phyloP scores from a whole-genome alignment of 2,888 invertebrate genomes.

The Ectemnius lituratus region DNA sequence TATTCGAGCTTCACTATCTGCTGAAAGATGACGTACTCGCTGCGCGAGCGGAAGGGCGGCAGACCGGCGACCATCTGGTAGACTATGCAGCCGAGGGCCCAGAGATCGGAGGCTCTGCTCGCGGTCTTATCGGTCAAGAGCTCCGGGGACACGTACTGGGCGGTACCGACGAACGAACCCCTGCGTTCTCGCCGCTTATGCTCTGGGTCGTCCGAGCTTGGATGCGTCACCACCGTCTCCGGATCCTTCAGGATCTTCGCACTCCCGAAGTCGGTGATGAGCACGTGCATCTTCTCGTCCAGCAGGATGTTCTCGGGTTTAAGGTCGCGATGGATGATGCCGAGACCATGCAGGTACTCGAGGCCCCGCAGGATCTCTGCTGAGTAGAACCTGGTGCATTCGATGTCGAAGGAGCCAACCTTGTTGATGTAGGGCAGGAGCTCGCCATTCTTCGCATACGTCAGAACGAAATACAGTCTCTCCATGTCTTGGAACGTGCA shows the following conservation, averaged over 20 bases:
- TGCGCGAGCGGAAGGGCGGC: slow-evolving; percentile 94
- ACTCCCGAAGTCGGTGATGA: slow-evolving; percentile 98
- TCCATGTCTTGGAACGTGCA: slow-evolving; percentile 98
- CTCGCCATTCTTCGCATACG: slow-evolving; percentile 97
- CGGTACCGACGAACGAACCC: slow-evolving; percentile 97
- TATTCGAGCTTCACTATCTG: slow-evolving; percentile 95
- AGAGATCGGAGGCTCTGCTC: slow-evolving; percentile 91
- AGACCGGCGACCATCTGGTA: slow-evolving; percentile 98
- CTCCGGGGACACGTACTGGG: slow-evolving; percentile 99
- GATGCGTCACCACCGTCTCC: slow-evolving; percentile 49
- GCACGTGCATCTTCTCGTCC: slow-evolving; percentile 96
- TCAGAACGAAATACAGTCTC: slow-evolving; percentile 96
- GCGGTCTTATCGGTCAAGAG: slow-evolving; percentile 89
- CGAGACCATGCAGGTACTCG: slow-evolving; percentile 92
- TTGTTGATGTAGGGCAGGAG: slow-evolving; percentile 94
- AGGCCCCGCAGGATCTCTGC: slow-evolving; percentile 95
- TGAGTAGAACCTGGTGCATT: slow-evolving; percentile 94
- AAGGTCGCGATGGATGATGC: slow-evolving; percentile 96
- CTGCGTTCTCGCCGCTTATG: slow-evolving; percentile 80
- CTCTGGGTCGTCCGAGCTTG: slow-evolving; percentile 49
- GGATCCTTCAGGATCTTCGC: slow-evolving; percentile 87
- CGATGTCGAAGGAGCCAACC: slow-evolving; percentile 92
- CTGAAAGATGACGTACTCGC: slow-evolving; percentile 97
- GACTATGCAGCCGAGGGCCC: slow-evolving; percentile 98
- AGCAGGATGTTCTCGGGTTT: slow-evolving; percentile 99